Percentiles rank a stretch among this genome's conserved stretches.
Evolutionary conservation across 92 coral and sea anemone genomes (phyloP).

Genomic region (Phenganax subtilis): DNA sequence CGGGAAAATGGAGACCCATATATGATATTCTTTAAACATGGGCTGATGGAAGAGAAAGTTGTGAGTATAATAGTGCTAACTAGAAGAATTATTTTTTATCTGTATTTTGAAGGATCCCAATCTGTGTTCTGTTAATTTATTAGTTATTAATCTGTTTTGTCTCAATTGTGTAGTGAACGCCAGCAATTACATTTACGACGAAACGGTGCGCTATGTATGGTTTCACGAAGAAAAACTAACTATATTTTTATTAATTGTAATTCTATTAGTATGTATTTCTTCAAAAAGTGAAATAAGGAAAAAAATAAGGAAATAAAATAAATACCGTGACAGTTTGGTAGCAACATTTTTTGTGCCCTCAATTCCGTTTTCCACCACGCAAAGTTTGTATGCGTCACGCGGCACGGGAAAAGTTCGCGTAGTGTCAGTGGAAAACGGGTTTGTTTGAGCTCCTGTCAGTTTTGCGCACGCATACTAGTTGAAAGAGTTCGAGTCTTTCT

Average conservation of each 20-base stretch:
- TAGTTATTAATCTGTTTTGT: not conserved
- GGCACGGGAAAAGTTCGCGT: too few relatives aligned
- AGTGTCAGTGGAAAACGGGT: too few relatives aligned
- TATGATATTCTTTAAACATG: slow-evolving; percentile 52
- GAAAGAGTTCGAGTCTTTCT: too few relatives aligned
- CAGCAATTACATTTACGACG: not conserved
- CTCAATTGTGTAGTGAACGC: too few relatives aligned
- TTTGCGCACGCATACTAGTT: too few relatives aligned
- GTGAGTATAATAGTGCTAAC: slow-evolving; percentile 19
- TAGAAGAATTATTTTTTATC: not conserved
- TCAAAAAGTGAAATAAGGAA: not conserved
- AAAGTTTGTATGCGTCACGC: too few relatives aligned
- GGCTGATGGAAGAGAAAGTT: slow-evolving; percentile 44
- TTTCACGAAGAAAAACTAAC: not conserved
- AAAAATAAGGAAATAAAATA: not conserved
- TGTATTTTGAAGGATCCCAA: not conserved
- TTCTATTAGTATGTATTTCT: slow-evolving; percentile 12
- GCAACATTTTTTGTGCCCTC: too few relatives aligned
- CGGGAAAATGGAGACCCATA: slow-evolving; percentile 46
- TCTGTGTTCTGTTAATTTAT: not conserved
- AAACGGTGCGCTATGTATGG: not conserved
- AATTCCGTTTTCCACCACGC: too few relatives aligned
- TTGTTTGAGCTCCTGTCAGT: too few relatives aligned
- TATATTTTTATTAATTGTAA: not conserved
- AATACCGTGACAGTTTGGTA: too few relatives aligned